These are phyloP conservation scores for Tyrannus savana DNA, from an alignment of 2,113 vertebrate species.

Conservation along the genomic window DNA sequence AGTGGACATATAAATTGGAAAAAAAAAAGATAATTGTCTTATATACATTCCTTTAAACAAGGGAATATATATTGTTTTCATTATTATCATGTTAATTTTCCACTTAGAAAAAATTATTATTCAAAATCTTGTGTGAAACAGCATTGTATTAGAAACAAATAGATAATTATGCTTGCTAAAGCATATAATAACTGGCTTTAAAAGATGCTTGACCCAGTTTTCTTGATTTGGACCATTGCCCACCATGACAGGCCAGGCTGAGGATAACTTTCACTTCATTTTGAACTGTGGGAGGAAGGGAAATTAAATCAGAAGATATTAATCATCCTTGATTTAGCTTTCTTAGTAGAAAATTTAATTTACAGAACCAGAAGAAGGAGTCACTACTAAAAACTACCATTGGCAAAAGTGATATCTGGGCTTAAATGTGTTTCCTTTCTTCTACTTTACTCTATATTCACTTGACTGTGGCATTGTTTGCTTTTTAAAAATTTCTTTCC, in stretches of 20 bases:
- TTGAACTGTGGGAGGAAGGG: constrained; percentile 9
- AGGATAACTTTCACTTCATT: constrained; percentile 40
- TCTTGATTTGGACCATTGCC: constrained; percentile 48
- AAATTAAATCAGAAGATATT: constrained; percentile 31
- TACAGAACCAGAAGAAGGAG: background rate
- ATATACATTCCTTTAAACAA: constrained; percentile 8
- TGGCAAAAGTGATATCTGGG: background rate
- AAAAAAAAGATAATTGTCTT: background rate
- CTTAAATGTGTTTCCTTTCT: background rate
- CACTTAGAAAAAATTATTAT: background rate
- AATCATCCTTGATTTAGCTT: constrained; percentile 24
- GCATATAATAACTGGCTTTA: background rate
- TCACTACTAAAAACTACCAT: background rate
- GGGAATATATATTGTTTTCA: background rate
- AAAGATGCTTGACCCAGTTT: constrained; percentile 60
- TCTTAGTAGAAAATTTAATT: constrained; percentile 27
- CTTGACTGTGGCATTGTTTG: background rate
- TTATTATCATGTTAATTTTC: background rate
- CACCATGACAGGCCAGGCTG: constrained; percentile 11
- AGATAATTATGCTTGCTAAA: constrained; percentile 6
- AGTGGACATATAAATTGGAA: constrained; percentile 1
- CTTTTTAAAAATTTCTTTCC: background rate
- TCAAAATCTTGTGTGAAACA: background rate
- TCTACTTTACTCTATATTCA: background rate
- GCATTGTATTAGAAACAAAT: background rate